A percentile compares a stretch with the other conserved stretches of the same genome.
Evolutionary conservation across 2,797 vertebrate genomes (phyloP).

Genomic region (Toxotes lorentzi): DNA sequence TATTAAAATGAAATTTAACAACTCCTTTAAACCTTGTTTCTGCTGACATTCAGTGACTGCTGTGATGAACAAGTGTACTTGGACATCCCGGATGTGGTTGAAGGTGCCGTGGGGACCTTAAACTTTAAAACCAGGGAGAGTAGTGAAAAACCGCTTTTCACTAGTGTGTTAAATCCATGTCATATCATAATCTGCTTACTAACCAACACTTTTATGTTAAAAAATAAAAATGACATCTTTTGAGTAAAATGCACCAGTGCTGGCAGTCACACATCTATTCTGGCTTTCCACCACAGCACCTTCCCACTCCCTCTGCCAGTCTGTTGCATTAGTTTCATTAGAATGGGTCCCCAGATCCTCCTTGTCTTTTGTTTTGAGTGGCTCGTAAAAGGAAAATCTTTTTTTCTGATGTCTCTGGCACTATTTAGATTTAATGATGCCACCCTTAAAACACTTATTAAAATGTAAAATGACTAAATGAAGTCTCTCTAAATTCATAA

Average conservation of each 20-base stretch:
- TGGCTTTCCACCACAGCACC: slow-evolving; percentile 7
- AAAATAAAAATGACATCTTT: neutral
- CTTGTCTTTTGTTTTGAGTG: slow-evolving; percentile 40
- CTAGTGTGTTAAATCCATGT: neutral
- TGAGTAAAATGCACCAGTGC: neutral
- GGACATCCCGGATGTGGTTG: neutral
- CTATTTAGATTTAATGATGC: slow-evolving; percentile 48
- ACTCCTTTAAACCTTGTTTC: neutral
- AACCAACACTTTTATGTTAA: neutral
- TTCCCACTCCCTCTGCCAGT: slow-evolving; percentile 34
- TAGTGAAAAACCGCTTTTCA: neutral
- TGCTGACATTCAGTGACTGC: neutral
- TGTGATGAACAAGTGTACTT: neutral
- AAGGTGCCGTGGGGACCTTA: neutral
- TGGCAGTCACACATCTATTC: slow-evolving; percentile 6
- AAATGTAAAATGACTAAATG: slow-evolving; percentile 44
- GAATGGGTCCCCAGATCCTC: slow-evolving; percentile 25
- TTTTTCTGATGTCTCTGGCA: slow-evolving; percentile 21
- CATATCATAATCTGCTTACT: neutral
- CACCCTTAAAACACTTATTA: slow-evolving; percentile 45
- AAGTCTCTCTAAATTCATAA: slow-evolving; percentile 31
- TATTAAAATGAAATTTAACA: neutral
- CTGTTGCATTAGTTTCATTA: slow-evolving; percentile 38
- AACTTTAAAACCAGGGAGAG: neutral
- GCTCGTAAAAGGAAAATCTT: slow-evolving; percentile 22